Percentiles rank a stretch among this genome's conserved stretches.
Conservation (phyloP, 2,113 vertebrate species). For the Antechinus flavipes region DNA sequence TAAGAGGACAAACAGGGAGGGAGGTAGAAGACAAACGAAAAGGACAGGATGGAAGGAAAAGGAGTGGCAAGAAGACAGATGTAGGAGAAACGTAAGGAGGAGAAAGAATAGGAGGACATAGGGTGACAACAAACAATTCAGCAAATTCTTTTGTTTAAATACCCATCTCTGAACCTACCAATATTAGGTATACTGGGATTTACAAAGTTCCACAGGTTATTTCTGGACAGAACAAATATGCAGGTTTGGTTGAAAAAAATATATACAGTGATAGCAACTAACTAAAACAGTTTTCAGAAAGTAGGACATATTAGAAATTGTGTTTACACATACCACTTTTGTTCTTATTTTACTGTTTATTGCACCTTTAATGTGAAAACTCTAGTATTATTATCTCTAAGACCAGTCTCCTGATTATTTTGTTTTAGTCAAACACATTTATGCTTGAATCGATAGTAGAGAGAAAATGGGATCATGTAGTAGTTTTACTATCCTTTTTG, state of each 20-base stretch:
- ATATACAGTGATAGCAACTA: not conserved
- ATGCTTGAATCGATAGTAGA: constrained; percentile 28
- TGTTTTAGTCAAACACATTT: constrained; percentile 39
- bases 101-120: not conserved
- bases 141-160: not conserved
- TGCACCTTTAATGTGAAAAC: not conserved
- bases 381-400: not conserved
- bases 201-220: not conserved
- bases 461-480: constrained; percentile 38
- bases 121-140: not conserved
- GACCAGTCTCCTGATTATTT: not conserved
- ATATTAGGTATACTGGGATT: not conserved
- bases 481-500: constrained; percentile 54
- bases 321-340: not conserved
- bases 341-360: not conserved
- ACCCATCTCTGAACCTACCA: not conserved
- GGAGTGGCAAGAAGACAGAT: not conserved
- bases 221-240: not conserved
- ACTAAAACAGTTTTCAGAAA: not conserved
- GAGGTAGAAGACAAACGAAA: not conserved
- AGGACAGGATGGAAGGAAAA: not conserved
- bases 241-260: not conserved
- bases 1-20: not conserved
- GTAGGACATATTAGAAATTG: not conserved
- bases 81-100: not conserved